Conservation (phyloP, 30 jellyfish, hydroid and myxozoan genomes). For the Morbakka virulenta region DNA sequence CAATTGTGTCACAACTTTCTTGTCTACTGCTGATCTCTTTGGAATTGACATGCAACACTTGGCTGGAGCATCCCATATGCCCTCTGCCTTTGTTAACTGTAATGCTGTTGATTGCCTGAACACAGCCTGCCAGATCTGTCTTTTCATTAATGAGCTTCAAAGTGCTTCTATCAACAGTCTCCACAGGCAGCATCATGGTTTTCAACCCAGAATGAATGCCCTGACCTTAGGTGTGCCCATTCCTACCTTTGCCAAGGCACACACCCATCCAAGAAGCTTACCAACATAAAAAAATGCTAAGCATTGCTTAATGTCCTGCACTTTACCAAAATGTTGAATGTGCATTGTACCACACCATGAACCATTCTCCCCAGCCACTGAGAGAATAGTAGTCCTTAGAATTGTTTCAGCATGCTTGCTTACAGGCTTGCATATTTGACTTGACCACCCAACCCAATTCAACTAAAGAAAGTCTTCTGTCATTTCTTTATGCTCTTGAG, state of each 20-base stretch:
- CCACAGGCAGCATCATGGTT: neutral
- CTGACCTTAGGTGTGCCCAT: neutral
- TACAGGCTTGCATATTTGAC: too few species aligned
- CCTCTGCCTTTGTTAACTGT: neutral
- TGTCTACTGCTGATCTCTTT: slow-evolving; percentile 9
- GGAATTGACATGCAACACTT: neutral
- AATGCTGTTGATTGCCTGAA: neutral
- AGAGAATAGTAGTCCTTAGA: slow-evolving; percentile 1
- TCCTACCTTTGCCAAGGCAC: neutral
- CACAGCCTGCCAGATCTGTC: slow-evolving; percentile 3
- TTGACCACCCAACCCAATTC: too few species aligned
- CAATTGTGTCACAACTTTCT: neutral
- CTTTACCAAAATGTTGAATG: neutral
- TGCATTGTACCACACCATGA: neutral
- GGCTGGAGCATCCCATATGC: neutral
- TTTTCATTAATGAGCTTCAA: neutral
- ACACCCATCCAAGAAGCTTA: neutral
- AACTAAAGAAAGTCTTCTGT: too few species aligned
- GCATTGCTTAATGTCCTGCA: neutral
- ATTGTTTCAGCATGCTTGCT: neutral
- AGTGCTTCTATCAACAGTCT: too few species aligned
- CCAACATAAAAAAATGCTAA: neutral
- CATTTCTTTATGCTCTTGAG: too few species aligned
- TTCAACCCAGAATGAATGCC: neutral
- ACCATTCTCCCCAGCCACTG: too few species aligned